Conservation (phyloP, 2,113 vertebrate genomes). For the Cyphomyrus plagiostoma region DNA sequence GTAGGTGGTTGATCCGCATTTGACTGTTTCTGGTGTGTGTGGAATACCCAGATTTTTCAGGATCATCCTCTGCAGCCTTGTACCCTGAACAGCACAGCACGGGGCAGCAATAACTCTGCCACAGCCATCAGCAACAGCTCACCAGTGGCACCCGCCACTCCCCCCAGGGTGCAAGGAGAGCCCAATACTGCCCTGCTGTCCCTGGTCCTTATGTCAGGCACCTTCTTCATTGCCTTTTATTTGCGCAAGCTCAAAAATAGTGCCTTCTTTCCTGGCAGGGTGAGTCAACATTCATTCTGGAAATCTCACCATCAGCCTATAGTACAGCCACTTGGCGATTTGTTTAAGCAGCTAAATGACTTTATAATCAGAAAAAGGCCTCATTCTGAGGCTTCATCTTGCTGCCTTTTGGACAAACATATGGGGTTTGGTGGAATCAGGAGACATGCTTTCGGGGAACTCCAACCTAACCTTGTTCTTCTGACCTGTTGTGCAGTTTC, state of each 20-base stretch:
- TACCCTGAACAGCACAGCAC: conserved; percentile 50
- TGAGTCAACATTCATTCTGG: conserved; percentile 38
- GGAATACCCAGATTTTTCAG: conserved; percentile 74
- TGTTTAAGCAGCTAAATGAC: background rate
- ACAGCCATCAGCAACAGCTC: accelerated
- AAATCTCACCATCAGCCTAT: background rate
- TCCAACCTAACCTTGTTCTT: background rate
- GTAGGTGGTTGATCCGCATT: background rate
- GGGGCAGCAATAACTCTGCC: conserved; percentile 34
- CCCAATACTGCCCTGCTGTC: conserved; percentile 84
- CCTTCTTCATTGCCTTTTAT: conserved; percentile 86
- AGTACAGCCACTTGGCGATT: background rate
- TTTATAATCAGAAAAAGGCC: background rate
- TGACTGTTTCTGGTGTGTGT: background rate
- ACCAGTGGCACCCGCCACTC: background rate
- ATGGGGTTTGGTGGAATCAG: background rate
- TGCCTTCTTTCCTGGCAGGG: conserved; percentile 89
- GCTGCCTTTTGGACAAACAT: background rate
- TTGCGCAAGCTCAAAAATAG: conserved; percentile 89
- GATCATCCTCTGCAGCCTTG: conserved; percentile 81
- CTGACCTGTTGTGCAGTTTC: conserved; percentile 60
- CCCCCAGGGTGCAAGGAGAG: conserved; percentile 27
- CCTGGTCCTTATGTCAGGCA: conserved; percentile 80
- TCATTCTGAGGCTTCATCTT: background rate
- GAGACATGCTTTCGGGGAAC: background rate